phyloP scores from a whole-genome alignment of 2,888 invertebrate genomes.

The Philhelius pedissequus region DNA sequence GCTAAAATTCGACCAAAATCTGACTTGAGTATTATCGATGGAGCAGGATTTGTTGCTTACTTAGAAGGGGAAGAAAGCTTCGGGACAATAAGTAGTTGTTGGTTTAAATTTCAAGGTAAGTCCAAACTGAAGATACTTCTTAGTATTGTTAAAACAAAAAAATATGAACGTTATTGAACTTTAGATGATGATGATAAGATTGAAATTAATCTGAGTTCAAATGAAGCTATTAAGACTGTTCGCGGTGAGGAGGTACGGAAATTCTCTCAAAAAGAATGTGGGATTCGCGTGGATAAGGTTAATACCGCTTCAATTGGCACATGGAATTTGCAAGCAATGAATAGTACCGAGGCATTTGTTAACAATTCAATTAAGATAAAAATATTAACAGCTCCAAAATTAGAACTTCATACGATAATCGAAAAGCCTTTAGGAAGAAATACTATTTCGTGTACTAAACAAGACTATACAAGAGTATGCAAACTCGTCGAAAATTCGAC shows the following conservation, averaged over 20 bases:
- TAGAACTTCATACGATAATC: constrained; percentile 67
- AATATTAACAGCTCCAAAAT: constrained; percentile 60
- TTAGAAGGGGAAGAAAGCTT: constrained; percentile 69
- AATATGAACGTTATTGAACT: not conserved
- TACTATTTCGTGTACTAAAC: constrained; percentile 67
- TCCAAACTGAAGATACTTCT: not conserved
- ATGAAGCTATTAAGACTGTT: constrained; percentile 56
- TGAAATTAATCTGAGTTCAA: constrained; percentile 65
- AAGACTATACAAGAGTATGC: constrained; percentile 70
- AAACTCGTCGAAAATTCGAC: constrained; percentile 68
- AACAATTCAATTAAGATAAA: constrained; percentile 50
- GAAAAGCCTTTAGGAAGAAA: constrained; percentile 67
- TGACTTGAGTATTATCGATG: constrained; percentile 58
- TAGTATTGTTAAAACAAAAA: not conserved
- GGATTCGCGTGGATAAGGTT: constrained; percentile 69
- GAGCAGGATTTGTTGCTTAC: constrained; percentile 70
- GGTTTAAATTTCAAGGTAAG: constrained; percentile 70
- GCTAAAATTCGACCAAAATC: constrained; percentile 66
- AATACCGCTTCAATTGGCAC: constrained; percentile 48
- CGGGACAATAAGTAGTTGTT: constrained; percentile 69
- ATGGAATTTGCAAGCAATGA: constrained; percentile 66
- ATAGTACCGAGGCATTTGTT: constrained; percentile 47
- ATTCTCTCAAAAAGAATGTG: constrained; percentile 68
- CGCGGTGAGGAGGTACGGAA: constrained; percentile 69
- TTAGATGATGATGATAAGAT: constrained; percentile 54